A percentile compares a stretch with the other conserved stretches of the same genome.
Conservation (phyloP, 2,888 invertebrate species). For the Emmelina monodactyla region DNA sequence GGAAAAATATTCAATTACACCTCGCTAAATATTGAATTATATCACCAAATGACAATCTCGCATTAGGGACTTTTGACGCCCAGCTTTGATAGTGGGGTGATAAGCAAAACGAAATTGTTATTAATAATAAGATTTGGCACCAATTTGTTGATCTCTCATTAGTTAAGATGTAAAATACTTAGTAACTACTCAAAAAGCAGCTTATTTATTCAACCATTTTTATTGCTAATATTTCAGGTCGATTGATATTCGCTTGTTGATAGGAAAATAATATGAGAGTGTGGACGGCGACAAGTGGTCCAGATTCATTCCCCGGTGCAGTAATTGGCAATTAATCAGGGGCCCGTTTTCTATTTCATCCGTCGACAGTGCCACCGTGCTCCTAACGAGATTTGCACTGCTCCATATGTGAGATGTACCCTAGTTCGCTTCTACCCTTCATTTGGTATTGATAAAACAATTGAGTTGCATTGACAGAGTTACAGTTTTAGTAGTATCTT, state of each 20-base stretch:
- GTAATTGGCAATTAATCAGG: conserved; percentile 65
- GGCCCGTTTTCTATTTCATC: conserved; percentile 60
- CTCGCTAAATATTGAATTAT: conserved; percentile 65
- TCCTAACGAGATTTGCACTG: conserved; percentile 43
- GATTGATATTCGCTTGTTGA: background rate
- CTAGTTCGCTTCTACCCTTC: conserved; percentile 12
- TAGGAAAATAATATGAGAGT: conserved; percentile 35
- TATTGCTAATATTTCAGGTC: too few species aligned
- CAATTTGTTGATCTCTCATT: too few species aligned
- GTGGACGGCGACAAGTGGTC: conserved; percentile 50
- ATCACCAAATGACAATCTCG: conserved; percentile 62
- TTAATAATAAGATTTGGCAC: too few species aligned
- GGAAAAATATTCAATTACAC: conserved; percentile 67
- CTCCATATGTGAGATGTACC: conserved; percentile 26
- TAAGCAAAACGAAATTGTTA: too few species aligned
- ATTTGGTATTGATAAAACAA: conserved; percentile 18
- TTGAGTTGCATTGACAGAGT: background rate
- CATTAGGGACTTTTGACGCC: conserved; percentile 42
- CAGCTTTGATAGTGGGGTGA: too few species aligned
- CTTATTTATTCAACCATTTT: too few species aligned
- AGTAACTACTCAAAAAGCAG: too few species aligned
- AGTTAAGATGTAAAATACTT: background rate
- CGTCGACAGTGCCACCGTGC: conserved; percentile 8
- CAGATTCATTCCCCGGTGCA: conserved; percentile 48
- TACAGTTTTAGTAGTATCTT: too few species aligned